A percentile compares a stretch with the other conserved stretches of the same genome.
phyloP scores from a whole-genome alignment of 2,888 invertebrate genomes.

The Heliconius ethilla region DNA sequence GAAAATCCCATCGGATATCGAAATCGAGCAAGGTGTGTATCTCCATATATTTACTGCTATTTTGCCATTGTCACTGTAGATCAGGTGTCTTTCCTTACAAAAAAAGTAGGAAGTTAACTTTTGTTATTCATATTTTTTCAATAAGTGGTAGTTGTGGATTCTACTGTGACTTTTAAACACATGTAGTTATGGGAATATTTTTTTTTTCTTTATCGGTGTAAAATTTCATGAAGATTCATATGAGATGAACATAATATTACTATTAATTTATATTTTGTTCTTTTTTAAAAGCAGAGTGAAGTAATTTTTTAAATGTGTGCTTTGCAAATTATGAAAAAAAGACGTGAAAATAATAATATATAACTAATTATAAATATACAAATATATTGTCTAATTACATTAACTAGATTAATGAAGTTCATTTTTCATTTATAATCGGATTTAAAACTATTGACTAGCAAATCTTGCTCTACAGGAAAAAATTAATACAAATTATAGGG shows the following conservation, averaged over 20 bases:
- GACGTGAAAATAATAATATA: not conserved
- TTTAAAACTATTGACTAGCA: not conserved
- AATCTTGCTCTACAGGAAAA: not conserved
- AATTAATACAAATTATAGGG: constrained; percentile 26
- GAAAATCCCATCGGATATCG: constrained; percentile 44
- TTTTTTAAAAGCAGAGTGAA: not conserved
- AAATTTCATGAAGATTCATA: not conserved
- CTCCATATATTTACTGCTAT: constrained; percentile 42
- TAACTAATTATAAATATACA: not conserved
- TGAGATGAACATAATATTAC: not conserved
- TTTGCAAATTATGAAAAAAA: not conserved
- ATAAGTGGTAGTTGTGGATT: not conserved
- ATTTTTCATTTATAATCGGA: not conserved
- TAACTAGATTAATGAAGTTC: not conserved
- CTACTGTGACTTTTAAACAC: not conserved
- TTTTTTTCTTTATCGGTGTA: not conserved
- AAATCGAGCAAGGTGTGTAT: constrained; percentile 46
- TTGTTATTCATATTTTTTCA: not conserved
- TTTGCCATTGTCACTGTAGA: constrained; percentile 6
- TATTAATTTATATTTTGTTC: not conserved
- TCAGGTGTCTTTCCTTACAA: constrained; percentile 15
- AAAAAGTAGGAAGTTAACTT: constrained; percentile 23
- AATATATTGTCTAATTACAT: not conserved
- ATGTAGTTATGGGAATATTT: not conserved
- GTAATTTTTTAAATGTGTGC: too few species aligned